Conservation (phyloP, 1,140 invertebrate genomes). For the Olivierus martensii region DNA sequence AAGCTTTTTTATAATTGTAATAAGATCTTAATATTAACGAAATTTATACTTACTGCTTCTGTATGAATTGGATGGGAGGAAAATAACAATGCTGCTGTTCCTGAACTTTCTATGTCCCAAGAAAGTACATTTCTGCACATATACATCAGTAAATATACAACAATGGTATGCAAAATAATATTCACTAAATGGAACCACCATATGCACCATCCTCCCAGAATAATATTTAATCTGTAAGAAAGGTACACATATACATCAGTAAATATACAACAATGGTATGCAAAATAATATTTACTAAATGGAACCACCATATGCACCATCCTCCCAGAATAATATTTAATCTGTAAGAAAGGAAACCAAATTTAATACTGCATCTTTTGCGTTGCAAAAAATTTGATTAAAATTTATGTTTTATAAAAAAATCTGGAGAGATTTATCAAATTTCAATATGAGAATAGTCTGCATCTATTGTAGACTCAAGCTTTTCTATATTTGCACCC, state of each 20-base stretch:
- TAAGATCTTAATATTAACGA: too few relatives aligned
- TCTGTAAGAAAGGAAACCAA: too few relatives aligned
- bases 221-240: slow-evolving; percentile 22
- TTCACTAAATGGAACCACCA: slow-evolving; percentile 35
- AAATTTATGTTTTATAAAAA: too few relatives aligned
- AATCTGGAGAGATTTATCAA: too few relatives aligned
- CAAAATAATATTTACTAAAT: slow-evolving; percentile 34
- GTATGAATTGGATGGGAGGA: slow-evolving; percentile 39
- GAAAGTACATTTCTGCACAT: slow-evolving; percentile 3
- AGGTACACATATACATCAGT: slow-evolving; percentile 9
- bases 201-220: slow-evolving; percentile 29
- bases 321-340: slow-evolving; percentile 25
- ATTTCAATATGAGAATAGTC: too few relatives aligned
- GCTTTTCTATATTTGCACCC: too few relatives aligned
- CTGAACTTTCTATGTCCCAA: slow-evolving; percentile 15
- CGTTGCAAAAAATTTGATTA: too few relatives aligned
- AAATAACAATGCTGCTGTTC: slow-evolving; percentile 33
- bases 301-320: slow-evolving; percentile 33
- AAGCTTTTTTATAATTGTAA: too few relatives aligned
- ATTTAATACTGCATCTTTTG: too few relatives aligned
- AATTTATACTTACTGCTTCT: slow-evolving; percentile 36
- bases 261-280: slow-evolving; percentile 22
- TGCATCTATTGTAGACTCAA: too few relatives aligned
- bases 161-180: slow-evolving; percentile 28
- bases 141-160: slow-evolving; percentile 11